Conservation (phyloP, 2,113 vertebrate genomes). For the Sarotherodon lohbergeri region DNA sequence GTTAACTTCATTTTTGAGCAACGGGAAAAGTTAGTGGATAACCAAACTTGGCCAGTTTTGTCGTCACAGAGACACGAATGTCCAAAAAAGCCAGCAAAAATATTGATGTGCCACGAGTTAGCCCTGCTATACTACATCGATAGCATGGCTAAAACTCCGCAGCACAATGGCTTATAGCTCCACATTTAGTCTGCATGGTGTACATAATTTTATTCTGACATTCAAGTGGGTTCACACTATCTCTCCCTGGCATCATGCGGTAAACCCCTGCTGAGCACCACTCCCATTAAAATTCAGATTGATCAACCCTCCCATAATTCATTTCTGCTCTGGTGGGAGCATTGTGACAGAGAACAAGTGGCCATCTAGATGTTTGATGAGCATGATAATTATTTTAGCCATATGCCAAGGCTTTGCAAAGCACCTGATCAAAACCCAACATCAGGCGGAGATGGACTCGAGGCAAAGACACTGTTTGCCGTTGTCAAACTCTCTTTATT, state of each 20-base stretch:
- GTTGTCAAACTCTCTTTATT: slow-evolving; percentile 23
- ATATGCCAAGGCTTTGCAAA: slow-evolving; percentile 56
- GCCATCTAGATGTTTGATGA: slow-evolving; percentile 61
- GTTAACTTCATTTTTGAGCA: not conserved
- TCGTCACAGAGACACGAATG: not conserved
- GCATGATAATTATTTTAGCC: slow-evolving; percentile 62
- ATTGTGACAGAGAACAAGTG: slow-evolving; percentile 56
- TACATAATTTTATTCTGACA: not conserved
- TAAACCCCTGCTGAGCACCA: slow-evolving; percentile 21
- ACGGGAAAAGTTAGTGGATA: not conserved
- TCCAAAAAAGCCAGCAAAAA: not conserved
- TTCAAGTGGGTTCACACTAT: not conserved
- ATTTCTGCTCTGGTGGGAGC: slow-evolving; percentile 56
- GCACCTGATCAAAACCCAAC: slow-evolving; percentile 35
- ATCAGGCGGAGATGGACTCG: not conserved
- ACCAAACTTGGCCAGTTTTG: not conserved
- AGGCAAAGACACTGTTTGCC: slow-evolving; percentile 14
- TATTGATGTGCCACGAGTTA: not conserved
- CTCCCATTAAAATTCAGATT: slow-evolving; percentile 60
- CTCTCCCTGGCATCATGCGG: not conserved
- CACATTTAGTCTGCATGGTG: not conserved
- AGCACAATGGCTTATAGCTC: not conserved
- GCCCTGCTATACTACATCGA: not conserved
- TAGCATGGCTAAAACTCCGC: not conserved
- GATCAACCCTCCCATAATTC: slow-evolving; percentile 58